Evolutionary conservation across 2,888 invertebrate species (phyloP).

Genomic region (Cryptocephalus moraei): DNA sequence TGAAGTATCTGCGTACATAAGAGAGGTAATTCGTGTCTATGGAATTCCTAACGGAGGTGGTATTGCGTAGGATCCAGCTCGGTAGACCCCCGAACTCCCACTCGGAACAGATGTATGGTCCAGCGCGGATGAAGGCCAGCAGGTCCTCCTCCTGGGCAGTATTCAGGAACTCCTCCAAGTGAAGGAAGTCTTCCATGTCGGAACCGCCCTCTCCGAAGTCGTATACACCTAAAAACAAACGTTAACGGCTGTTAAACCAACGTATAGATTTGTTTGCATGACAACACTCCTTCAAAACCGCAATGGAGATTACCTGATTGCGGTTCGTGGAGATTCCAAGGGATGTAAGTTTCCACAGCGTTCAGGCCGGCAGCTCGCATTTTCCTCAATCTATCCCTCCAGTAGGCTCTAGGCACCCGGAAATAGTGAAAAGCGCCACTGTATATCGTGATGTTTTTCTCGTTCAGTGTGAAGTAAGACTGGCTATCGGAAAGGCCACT

Average conservation of each 20-base stretch:
- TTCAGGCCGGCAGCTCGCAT: too few relatives aligned
- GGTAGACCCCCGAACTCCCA: slow-evolving; percentile 53
- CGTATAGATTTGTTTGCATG: too few relatives aligned
- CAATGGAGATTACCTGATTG: slow-evolving; percentile 9
- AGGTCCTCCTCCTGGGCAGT: slow-evolving; percentile 56
- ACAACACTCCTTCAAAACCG: background rate
- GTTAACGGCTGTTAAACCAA: too few relatives aligned
- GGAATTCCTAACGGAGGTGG: slow-evolving; percentile 38
- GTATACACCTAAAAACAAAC: slow-evolving; percentile 45
- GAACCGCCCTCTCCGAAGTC: slow-evolving; percentile 56
- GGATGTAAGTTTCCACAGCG: slow-evolving; percentile 70
- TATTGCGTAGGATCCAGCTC: slow-evolving; percentile 33
- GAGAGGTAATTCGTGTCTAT: slow-evolving; percentile 29
- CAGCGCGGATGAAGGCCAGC: slow-evolving; percentile 71
- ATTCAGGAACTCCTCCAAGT: slow-evolving; percentile 55
- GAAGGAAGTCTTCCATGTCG: slow-evolving; percentile 39
- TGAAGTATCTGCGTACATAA: slow-evolving; percentile 14
- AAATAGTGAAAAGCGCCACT: slow-evolving; percentile 72
- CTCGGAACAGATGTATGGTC: slow-evolving; percentile 89
- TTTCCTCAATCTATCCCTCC: slow-evolving; percentile 75
- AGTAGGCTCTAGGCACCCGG: slow-evolving; percentile 64
- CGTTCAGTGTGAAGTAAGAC: slow-evolving; percentile 35
- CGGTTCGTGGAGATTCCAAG: slow-evolving; percentile 36
- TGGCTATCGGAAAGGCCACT: slow-evolving; percentile 24
- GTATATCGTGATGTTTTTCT: slow-evolving; percentile 35